A percentile compares a stretch with the other conserved stretches of the same genome.
Conservation (phyloP, 1,140 invertebrate genomes). For the Nautilus pompilius region DNA sequence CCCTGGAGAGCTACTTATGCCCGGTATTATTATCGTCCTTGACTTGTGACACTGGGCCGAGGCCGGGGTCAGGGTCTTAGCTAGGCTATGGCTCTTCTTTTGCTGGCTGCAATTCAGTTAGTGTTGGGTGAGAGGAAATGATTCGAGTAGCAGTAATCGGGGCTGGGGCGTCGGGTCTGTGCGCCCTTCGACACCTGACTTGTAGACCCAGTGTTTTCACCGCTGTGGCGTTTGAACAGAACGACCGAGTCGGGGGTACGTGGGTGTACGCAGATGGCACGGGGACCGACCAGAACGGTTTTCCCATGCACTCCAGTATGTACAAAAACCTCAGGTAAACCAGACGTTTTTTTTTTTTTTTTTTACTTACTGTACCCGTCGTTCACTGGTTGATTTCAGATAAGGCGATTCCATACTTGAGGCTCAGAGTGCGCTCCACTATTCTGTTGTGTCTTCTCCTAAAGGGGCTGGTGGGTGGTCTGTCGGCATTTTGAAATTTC, state of each 20-base stretch:
- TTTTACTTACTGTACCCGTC: not conserved
- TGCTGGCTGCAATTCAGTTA: too few relatives aligned
- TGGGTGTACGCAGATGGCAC: slow-evolving; percentile 66
- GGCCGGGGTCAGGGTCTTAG: too few relatives aligned
- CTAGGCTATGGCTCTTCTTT: too few relatives aligned
- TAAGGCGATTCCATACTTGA: too few relatives aligned
- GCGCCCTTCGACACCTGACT: slow-evolving; percentile 34
- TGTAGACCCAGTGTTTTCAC: slow-evolving; percentile 44
- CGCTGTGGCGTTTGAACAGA: slow-evolving; percentile 70
- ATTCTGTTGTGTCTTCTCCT: too few relatives aligned
- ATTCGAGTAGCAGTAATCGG: slow-evolving; percentile 42
- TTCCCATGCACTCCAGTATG: slow-evolving; percentile 85
- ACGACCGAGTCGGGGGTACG: slow-evolving; percentile 75
- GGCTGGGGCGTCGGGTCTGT: slow-evolving; percentile 38
- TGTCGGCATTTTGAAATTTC: too few relatives aligned
- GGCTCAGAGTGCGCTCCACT: too few relatives aligned
- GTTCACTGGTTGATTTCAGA: too few relatives aligned
- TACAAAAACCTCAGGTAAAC: slow-evolving; percentile 75
- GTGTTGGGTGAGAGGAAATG: not conserved
- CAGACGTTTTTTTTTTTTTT: not conserved
- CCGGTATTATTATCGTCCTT: too few relatives aligned
- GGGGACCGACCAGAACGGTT: slow-evolving; percentile 67
- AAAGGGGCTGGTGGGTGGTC: too few relatives aligned
- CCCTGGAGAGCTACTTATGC: too few relatives aligned
- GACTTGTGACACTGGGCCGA: too few relatives aligned